Evolutionary conservation across 2,888 invertebrate genomes (phyloP).

Genomic region (Aspidiotus destructor): DNA sequence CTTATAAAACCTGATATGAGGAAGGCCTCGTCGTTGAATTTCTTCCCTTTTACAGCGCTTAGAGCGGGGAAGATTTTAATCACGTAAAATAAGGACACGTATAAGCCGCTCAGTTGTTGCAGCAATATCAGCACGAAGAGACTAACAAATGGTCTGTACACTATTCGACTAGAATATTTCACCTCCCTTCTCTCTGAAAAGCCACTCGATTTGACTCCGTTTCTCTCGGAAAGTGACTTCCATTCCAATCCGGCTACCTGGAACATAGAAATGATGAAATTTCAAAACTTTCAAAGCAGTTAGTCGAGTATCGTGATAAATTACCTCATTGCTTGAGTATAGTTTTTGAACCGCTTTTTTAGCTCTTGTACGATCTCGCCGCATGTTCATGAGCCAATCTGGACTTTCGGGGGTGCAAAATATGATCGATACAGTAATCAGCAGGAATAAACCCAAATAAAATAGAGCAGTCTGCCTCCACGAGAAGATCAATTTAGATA

Average conservation of each 20-base stretch:
- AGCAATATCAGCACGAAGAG: conserved; percentile 45
- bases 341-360: conserved; percentile 34
- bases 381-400: conserved; percentile 45
- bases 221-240: neutral
- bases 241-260: conserved; percentile 5
- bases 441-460: conserved; percentile 42
- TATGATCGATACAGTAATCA: conserved; percentile 42
- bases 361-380: conserved; percentile 29
- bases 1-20: conserved; percentile 44
- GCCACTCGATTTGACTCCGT: neutral
- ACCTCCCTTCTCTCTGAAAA: neutral
- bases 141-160: conserved; percentile 44
- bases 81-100: conserved; percentile 52
- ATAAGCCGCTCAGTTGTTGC: conserved; percentile 50
- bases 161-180: conserved; percentile 5
- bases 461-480: conserved; percentile 46
- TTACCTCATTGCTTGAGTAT: conserved; percentile 33
- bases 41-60: conserved; percentile 37
- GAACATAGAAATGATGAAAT: neutral
- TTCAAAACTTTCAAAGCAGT: neutral
- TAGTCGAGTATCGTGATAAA: neutral
- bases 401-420: conserved; percentile 49
- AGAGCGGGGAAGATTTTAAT: conserved; percentile 48
- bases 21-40: conserved; percentile 15
- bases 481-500: conserved; percentile 44